These are phyloP conservation scores for Artibeus jamaicensis DNA, from an alignment of 2,797 vertebrate genomes.

Conservation along the genomic window DNA sequence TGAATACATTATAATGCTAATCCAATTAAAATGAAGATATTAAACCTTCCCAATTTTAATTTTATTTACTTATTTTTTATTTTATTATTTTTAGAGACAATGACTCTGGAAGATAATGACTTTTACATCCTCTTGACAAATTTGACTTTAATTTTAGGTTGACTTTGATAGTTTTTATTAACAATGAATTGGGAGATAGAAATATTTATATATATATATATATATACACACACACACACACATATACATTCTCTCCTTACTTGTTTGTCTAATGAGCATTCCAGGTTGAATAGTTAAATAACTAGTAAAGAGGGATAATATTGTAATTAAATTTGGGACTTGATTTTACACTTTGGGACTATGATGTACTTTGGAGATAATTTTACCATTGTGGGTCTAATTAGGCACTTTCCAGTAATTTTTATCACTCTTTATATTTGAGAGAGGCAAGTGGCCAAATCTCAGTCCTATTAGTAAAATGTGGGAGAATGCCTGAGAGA, in stretches of 20 bases:
- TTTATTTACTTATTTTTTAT: neutral
- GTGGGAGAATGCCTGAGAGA: conserved; percentile 16
- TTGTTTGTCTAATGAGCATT: conserved; percentile 64
- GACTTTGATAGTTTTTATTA: neutral
- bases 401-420: conserved; percentile 72
- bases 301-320: conserved; percentile 58
- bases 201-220: too few species aligned
- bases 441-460: conserved; percentile 67
- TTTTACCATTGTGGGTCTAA: conserved; percentile 72
- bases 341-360: conserved; percentile 57
- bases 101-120: too few species aligned
- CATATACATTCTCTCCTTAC: neutral
- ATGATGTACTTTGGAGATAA: conserved; percentile 65
- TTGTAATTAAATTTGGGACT: conserved; percentile 56
- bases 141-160: neutral
- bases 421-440: conserved; percentile 63
- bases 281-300: conserved; percentile 42
- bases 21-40: neutral
- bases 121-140: neutral
- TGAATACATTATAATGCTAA: neutral
- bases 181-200: neutral
- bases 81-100: too few species aligned
- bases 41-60: neutral
- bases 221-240: too few species aligned
- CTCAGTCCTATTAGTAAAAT: conserved; percentile 51